Evolutionary conservation across 2,888 invertebrate genomes (phyloP).

Genomic region (Ligdia adustata): DNA sequence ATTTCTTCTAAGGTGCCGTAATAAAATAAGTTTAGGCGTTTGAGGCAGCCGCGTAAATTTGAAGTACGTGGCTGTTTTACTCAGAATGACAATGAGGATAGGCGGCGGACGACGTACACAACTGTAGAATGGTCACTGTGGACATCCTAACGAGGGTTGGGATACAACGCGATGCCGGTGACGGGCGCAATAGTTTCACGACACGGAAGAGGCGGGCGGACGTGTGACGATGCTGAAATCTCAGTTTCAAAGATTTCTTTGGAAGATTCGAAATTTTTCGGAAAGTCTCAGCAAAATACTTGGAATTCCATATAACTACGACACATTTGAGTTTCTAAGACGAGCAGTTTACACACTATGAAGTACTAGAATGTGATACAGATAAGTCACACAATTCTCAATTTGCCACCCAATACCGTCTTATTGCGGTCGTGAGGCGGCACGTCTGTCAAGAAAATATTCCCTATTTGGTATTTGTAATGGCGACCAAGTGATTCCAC

Average conservation of each 20-base stretch:
- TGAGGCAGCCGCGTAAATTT: conserved; percentile 18
- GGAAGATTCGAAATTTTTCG: too few species aligned
- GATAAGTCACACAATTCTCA: background rate
- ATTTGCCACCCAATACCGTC: conserved; percentile 3
- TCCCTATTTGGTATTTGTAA: conserved; percentile 16
- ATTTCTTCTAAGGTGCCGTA: conserved; percentile 10
- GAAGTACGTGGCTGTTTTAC: conserved; percentile 45
- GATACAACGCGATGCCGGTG: conserved; percentile 51
- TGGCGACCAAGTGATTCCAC: conserved; percentile 16
- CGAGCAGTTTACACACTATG: too few species aligned
- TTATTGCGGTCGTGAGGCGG: conserved; percentile 8
- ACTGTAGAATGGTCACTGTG: conserved; percentile 64
- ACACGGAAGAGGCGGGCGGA: conserved; percentile 71
- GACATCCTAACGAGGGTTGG: conserved; percentile 61
- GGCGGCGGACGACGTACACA: conserved; percentile 46
- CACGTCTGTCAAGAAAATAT: conserved; percentile 12
- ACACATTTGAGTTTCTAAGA: too few species aligned
- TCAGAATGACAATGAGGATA: conserved; percentile 52
- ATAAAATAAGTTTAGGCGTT: conserved; percentile 20
- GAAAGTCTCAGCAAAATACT: too few species aligned
- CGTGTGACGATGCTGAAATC: conserved; percentile 49
- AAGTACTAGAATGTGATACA: too few species aligned
- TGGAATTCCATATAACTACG: too few species aligned
- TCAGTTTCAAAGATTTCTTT: conserved; percentile 26
- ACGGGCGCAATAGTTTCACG: conserved; percentile 48